These are phyloP conservation scores for Acomys russatus DNA, from an alignment of 2,797 vertebrate genomes.

Conservation along the genomic window DNA sequence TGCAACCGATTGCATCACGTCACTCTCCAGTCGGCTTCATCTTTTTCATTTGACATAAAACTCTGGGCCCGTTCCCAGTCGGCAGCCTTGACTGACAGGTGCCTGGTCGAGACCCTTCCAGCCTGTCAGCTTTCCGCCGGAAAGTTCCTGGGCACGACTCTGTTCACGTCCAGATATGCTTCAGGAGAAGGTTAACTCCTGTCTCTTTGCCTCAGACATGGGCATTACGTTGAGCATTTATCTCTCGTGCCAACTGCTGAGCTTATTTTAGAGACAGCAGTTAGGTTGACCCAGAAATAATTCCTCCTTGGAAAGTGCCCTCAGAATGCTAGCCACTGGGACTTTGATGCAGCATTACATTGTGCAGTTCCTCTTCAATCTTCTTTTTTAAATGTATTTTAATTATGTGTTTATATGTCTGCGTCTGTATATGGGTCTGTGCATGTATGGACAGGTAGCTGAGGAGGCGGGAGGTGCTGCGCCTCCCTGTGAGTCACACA, in stretches of 20 bases:
- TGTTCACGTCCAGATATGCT: not conserved
- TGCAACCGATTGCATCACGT: rapidly evolving
- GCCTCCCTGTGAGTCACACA: not conserved
- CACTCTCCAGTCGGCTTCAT: not conserved
- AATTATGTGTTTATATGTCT: not conserved
- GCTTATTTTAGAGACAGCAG: slow-evolving; percentile 70
- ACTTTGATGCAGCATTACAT: not conserved
- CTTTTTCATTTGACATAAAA: not conserved
- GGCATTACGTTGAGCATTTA: not conserved
- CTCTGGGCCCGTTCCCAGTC: not conserved
- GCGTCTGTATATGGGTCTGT: not conserved
- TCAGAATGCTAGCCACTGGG: slow-evolving; percentile 3
- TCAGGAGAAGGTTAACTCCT: slow-evolving; percentile 13
- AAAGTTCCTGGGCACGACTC: slow-evolving; percentile 19
- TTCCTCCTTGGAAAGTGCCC: slow-evolving; percentile 46
- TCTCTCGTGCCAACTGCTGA: slow-evolving; percentile 50
- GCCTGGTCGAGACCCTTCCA: not conserved
- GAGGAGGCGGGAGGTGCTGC: not conserved
- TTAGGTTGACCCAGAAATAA: slow-evolving; percentile 73
- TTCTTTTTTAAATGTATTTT: not conserved
- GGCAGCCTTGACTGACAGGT: not conserved
- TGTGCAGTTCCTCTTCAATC: not conserved
- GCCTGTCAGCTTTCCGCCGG: not conserved
- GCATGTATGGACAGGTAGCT: not conserved
- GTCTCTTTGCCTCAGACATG: not conserved